Evolutionary conservation across 2,888 invertebrate species (phyloP), one percentile per base, ranked within the genome.

Genomic region (Cepaea hortensis): DNA sequence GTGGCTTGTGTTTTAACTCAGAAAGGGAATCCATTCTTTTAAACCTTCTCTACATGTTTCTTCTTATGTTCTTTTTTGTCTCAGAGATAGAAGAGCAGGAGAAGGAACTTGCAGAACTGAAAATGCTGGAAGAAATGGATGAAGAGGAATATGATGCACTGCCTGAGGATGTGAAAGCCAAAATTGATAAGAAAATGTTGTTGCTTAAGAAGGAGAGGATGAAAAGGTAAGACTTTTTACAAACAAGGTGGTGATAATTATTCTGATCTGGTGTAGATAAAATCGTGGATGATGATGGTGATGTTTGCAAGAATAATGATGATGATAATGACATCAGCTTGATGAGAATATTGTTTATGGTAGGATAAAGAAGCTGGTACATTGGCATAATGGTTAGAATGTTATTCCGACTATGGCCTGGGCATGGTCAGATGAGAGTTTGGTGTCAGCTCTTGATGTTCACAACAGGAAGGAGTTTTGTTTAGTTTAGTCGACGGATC

Each of bases 81-180:
- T 3, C 90, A 94, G 94, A 92, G 86, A 87, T 88, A 20, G 84
- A 89, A 48, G 91, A 89, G 20, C 89, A 88, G 70, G 89, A 91
- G 79, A 85, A 90, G 23, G 93, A 93, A 86, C 93, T 93, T 82
- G 90, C 89, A 55, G 94, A 94, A 84, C 88, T 92, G 50, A 89
- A 89, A 65, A 87, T 92, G 76, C 89, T 94, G 48, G 94, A 95
- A 88, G 95, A 95, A 80, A 94, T 95, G 94, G 93, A 93, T 13
- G 95, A 95, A 88, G 94, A 94, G 86, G 94, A 94, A 86, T 95
- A 95, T 90, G 94, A 95, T 89, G 93, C 93, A 50, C 90, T 95
- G 70, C 89, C 92, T 13, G 94, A 94, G n/a, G 90, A 92, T 75
- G 91, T 92, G 80, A 94, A 93, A 86, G 92, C 93, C 20, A 90